phyloP scores from a whole-genome alignment of 2,797 vertebrate species.

The Leuciscus waleckii region DNA sequence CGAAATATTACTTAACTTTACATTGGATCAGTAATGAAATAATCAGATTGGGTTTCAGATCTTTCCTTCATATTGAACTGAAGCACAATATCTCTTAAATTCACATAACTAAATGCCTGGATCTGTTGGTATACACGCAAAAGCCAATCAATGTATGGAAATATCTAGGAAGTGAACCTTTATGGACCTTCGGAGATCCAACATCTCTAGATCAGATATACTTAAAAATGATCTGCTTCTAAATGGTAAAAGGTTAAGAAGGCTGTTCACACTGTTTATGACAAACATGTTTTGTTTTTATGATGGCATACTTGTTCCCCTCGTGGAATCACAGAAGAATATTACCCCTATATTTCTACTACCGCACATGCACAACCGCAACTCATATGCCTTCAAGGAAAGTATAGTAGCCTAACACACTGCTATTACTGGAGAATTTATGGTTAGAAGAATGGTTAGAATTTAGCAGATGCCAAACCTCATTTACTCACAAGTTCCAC shows the following conservation, averaged over 20 bases:
- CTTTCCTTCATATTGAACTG: slow-evolving; percentile 10
- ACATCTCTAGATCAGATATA: background rate
- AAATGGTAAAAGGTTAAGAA: background rate
- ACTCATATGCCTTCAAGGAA: background rate
- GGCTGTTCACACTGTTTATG: background rate
- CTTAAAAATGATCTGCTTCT: background rate
- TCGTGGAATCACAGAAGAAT: background rate
- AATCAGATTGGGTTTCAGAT: background rate
- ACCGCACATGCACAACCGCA: background rate
- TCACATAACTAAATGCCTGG: background rate
- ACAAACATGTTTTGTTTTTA: slow-evolving; percentile 12
- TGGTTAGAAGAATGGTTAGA: background rate
- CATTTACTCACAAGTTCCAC: background rate
- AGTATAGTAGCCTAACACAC: background rate
- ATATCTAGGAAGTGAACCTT: slow-evolving; percentile 64
- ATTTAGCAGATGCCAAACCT: background rate
- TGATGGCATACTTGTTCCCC: background rate
- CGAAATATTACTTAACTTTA: background rate
- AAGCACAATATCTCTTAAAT: slow-evolving; percentile 27
- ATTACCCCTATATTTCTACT: background rate
- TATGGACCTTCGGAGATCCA: too few relatives aligned
- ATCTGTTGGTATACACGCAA: slow-evolving; percentile 45
- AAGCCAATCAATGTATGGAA: slow-evolving; percentile 71
- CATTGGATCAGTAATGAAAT: background rate
- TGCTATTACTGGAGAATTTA: background rate